Conservation (phyloP, 2,888 invertebrate genomes). For the Xanthostigma xanthostigma region DNA sequence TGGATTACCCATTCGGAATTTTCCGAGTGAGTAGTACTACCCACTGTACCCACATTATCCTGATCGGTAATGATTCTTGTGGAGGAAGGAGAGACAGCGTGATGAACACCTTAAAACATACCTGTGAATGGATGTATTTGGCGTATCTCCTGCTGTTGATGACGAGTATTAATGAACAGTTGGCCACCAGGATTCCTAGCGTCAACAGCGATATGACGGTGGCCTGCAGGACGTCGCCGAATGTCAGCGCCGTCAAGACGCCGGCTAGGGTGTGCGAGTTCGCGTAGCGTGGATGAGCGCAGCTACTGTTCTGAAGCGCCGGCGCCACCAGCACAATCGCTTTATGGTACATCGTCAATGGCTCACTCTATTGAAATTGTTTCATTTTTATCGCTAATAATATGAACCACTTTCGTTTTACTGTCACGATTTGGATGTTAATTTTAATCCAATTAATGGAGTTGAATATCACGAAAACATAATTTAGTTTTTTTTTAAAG, state of each 20-base stretch:
- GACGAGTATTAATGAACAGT: slow-evolving; percentile 65
- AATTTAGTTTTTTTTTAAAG: no score
- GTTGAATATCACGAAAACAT: no score
- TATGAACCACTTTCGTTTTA: no score
- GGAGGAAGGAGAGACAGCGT: no score
- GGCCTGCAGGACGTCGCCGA: slow-evolving; percentile 61
- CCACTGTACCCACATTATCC: no score
- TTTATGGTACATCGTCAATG: slow-evolving; percentile 28
- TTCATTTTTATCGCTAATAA: no score
- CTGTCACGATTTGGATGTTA: no score
- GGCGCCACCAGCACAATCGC: slow-evolving; percentile 64
- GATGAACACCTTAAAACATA: slow-evolving; percentile 23
- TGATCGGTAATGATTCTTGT: no score
- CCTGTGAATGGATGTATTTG: slow-evolving; percentile 79
- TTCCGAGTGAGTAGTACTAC: no score
- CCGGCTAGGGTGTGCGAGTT: slow-evolving; percentile 34
- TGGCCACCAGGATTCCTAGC: slow-evolving; percentile 64
- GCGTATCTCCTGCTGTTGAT: slow-evolving; percentile 71
- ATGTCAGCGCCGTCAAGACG: slow-evolving; percentile 45
- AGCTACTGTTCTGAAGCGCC: slow-evolving; percentile 68
- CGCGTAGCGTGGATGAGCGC: slow-evolving; percentile 51
- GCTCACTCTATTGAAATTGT: no score
- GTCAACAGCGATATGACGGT: slow-evolving; percentile 61
- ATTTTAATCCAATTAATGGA: no score
- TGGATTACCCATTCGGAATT: no score